Evolutionary conservation across 2,888 invertebrate species (phyloP), one percentile per base, ranked within the genome.

Genomic region (Dromius quadrimaculatus): DNA sequence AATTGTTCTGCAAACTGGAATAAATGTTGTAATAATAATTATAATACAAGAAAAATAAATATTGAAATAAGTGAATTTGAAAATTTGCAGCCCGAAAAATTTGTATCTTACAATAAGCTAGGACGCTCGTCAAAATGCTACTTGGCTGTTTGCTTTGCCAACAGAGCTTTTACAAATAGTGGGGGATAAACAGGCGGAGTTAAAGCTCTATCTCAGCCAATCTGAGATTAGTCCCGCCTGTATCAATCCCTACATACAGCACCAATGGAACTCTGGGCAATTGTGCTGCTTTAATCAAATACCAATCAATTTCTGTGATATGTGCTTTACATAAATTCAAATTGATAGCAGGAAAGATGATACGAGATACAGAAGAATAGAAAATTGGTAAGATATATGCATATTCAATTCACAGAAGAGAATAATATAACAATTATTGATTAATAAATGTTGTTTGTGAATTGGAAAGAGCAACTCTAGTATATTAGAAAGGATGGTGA

Each of bases 241-340:
- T n/a, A 17, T 43, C 57, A 68, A 68, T 68, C 68, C 68, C 59
- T 41, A 32, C 22, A 11, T 20, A 59, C 20, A 43, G 59, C 68
- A 68, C 68, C 68, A 68, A 68, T 68, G 45, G 59, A 59, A 68
- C 45, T 13, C 17, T n/a, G 13, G 43, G 57, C 68, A 68, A 66
- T 68, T 59, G 68, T 59, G n/a, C 45, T 32, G 45, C 43, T 68
- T 68, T 68, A 68, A 68, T 68, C 68, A 68, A 68, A 68, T 68
- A 59, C 43, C 68, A 59, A 68, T 68, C 68, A 68, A 68, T 68
- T 68, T 59, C 28, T 45, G 22, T 54, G 38, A 66, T 54, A 54
- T 28, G 23, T 23, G 28, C 9, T 66, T 57, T 66, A 66, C 66
- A 66, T 66, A 66, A 54, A 23, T 54, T 66, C 36, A 65, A 47